Evolutionary conservation across 2,113 vertebrate species (phyloP).

Genomic region (Aspiorhynchus laticeps): DNA sequence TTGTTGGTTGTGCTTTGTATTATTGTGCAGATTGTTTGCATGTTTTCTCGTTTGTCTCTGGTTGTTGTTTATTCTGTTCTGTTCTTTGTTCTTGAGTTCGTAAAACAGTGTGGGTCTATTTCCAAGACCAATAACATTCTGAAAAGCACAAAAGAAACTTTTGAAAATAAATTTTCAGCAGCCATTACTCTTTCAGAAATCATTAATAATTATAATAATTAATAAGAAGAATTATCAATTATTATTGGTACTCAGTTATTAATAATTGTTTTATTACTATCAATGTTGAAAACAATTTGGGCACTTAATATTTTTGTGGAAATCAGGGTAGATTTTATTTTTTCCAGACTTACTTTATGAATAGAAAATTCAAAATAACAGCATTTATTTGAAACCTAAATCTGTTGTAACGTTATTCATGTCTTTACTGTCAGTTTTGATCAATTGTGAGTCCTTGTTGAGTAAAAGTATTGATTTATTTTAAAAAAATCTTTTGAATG

Average conservation of each 20-base stretch:
- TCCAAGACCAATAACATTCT: neutral
- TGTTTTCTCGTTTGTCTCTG: neutral
- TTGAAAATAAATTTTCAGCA: neutral
- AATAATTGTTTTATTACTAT: neutral
- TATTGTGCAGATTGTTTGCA: neutral
- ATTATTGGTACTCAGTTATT: neutral
- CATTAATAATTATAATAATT: neutral
- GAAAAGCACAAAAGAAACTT: neutral
- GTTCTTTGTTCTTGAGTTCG: slow-evolving; percentile 5
- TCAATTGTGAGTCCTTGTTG: neutral
- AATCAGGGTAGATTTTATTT: neutral
- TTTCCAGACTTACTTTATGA: neutral
- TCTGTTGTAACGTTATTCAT: neutral
- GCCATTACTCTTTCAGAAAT: neutral
- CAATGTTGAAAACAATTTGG: neutral
- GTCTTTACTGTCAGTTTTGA: neutral
- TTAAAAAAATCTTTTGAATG: neutral
- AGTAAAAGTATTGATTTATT: neutral
- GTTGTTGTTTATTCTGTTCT: slow-evolving; percentile 11
- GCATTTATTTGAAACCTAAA: neutral
- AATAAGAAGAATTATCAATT: no score
- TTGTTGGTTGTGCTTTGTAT: slow-evolving; percentile 29
- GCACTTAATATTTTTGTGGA: neutral
- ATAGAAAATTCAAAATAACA: neutral
- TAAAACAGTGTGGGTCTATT: neutral